phyloP scores from a whole-genome alignment of 1,140 invertebrate species.

The Oppia nitens region DNA sequence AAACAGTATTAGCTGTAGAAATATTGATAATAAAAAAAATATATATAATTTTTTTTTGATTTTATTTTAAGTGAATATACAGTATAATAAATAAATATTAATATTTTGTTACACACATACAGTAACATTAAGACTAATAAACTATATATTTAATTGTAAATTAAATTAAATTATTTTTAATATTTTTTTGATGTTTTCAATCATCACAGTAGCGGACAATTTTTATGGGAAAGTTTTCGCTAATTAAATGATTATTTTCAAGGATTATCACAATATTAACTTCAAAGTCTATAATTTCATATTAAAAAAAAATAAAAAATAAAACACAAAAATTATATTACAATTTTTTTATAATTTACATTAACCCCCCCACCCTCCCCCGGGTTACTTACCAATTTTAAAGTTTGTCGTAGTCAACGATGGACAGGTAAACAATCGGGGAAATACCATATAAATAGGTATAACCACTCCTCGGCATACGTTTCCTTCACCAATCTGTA shows the following conservation, averaged over 20 bases:
- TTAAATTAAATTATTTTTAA: background rate
- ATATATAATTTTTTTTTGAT: background rate
- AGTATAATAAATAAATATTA: background rate
- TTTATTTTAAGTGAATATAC: background rate
- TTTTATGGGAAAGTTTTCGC: conserved; percentile 86
- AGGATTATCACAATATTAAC: conserved; percentile 84
- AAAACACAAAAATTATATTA: background rate
- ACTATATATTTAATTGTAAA: background rate
- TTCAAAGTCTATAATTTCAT: conserved; percentile 64
- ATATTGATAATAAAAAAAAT: background rate
- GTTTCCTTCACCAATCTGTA: conserved; percentile 89
- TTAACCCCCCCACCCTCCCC: background rate
- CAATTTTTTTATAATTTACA: background rate
- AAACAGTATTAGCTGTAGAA: background rate
- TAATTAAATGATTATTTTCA: conserved; percentile 78
- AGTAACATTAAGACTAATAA: background rate
- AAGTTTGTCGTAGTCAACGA: conserved; percentile 78
- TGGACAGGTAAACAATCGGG: conserved; percentile 83
- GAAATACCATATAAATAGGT: conserved; percentile 90
- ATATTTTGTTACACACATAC: background rate
- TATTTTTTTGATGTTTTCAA: conserved; percentile 2
- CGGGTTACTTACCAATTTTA: conserved; percentile 61
- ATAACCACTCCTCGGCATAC: conserved; percentile 57
- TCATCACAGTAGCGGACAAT: conserved; percentile 33
- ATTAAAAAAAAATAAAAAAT: conserved; percentile 14